Evolutionary conservation across 2,888 invertebrate species (phyloP), one percentile per base, ranked within the genome.

Genomic region (Aporophyla lueneburgensis): DNA sequence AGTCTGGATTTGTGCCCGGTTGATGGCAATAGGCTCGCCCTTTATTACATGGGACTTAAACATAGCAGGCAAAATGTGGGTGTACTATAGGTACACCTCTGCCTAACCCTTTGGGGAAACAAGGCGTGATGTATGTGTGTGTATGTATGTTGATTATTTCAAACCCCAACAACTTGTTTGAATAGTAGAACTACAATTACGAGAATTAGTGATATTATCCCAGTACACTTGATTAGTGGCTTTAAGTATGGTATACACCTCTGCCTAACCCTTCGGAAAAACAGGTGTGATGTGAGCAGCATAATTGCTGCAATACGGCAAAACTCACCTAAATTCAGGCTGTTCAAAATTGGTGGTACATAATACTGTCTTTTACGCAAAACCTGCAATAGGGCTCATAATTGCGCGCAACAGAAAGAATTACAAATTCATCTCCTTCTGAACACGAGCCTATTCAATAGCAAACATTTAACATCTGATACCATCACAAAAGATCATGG

Each of bases 401-500:
- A 59, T n/a, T 49, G 5, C n/a, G 65, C 27, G 24, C 43, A 49
- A n/a, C 19, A 40, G 2, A 24, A 59, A 40, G n/a, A 14, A 33
- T 9, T 0, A 12, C 0, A 24, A 14, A 63, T 40, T n/a, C 12
- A 19, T 14, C 14, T 75, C 5, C 2, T 12, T 53, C 16, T 43
- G 9, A 27, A 69, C 16, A 27, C 10, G n/a, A 65, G 1, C 33
- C 10, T 40, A 40, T 71, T 71, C 21, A 56, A 69, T 51, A 76
- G 51, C 51, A 40, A 61, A 40, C 24, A 78, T 33, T 19, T 24
- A 19, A 59, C 51, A 56, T 43, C 58, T 61, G 56, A 51, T 27
- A 65, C 16, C 46, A 1, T 51, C 46, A 76, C 33, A 46, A 56
- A 68, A 76, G 70, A 46, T 61, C 46, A 73, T 33, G 59, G 40